A percentile compares a stretch with the other conserved stretches of the same genome.
Conservation (phyloP, 2,113 vertebrate genomes). For the Myiopsitta monachus region DNA sequence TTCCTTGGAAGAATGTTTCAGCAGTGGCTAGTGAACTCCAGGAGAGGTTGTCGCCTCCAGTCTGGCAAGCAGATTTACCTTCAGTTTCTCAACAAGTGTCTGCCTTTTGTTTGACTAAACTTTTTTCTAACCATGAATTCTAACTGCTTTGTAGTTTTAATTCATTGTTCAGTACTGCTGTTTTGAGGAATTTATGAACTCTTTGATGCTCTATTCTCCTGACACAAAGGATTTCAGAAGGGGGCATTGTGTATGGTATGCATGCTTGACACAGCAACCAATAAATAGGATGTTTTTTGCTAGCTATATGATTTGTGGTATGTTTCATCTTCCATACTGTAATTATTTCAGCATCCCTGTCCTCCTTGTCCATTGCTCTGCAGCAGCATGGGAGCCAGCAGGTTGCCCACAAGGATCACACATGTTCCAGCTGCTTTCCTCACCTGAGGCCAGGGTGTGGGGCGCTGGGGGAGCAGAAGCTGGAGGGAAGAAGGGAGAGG, state of each 20-base stretch:
- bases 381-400: not conserved
- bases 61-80: conserved; percentile 43
- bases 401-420: not conserved
- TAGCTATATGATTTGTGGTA: not conserved
- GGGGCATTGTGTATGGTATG: not conserved
- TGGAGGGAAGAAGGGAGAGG: not conserved
- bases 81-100: not conserved
- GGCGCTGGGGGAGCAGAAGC: not conserved
- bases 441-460: fast-evolving
- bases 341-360: not conserved
- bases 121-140: not conserved
- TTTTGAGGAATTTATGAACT: conserved; percentile 1
- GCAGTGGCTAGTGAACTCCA: not conserved
- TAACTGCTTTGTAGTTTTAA: conserved; percentile 33
- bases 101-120: not conserved
- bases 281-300: not conserved
- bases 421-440: not conserved
- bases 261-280: not conserved
- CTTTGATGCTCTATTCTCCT: conserved; percentile 28
- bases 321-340: not conserved
- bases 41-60: not conserved
- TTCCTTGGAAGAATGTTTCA: not conserved
- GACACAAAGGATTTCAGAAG: not conserved
- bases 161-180: not conserved
- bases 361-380: not conserved